A percentile compares a stretch with the other conserved stretches of the same genome.
These are phyloP conservation scores for Gnathonemus echidnorhynchus DNA, from an alignment of 2,113 vertebrate species.

Conservation along the genomic window DNA sequence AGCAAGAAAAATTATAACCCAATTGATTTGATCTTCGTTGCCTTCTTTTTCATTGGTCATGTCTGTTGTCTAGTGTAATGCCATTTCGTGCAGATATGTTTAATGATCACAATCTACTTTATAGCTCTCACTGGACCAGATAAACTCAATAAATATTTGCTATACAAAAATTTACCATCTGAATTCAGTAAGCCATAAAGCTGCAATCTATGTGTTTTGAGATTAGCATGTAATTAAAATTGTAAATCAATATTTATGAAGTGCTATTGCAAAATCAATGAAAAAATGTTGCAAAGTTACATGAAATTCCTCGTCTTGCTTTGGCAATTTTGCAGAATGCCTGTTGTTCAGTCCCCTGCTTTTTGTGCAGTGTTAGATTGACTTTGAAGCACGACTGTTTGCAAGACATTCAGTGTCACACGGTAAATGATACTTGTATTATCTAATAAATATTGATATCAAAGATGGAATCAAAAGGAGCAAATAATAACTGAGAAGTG, in stretches of 20 bases:
- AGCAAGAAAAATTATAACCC: slow-evolving; percentile 19
- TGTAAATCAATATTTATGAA: slow-evolving; percentile 67
- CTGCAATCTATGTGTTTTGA: slow-evolving; percentile 56
- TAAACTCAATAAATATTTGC: slow-evolving; percentile 70
- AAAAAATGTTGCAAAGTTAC: slow-evolving; percentile 35
- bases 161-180: slow-evolving; percentile 56
- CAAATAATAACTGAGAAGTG: neutral
- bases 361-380: slow-evolving; percentile 6
- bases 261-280: slow-evolving; percentile 45
- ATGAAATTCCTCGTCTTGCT: slow-evolving; percentile 24
- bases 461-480: neutral
- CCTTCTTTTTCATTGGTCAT: slow-evolving; percentile 38
- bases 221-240: slow-evolving; percentile 67
- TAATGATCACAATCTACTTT: slow-evolving; percentile 74
- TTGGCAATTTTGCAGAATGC: slow-evolving; percentile 7
- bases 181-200: slow-evolving; percentile 59
- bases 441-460: slow-evolving; percentile 10
- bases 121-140: slow-evolving; percentile 64
- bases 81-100: slow-evolving; percentile 57
- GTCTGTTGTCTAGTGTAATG: slow-evolving; percentile 48
- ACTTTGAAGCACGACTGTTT: slow-evolving; percentile 19
- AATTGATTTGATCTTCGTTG: slow-evolving; percentile 38
- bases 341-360: neutral
- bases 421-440: slow-evolving; percentile 9
- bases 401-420: slow-evolving; percentile 1